Base-by-base conservation (phyloP, 2,113 vertebrate genomes). In the Spermophilus dauricus region DNA sequence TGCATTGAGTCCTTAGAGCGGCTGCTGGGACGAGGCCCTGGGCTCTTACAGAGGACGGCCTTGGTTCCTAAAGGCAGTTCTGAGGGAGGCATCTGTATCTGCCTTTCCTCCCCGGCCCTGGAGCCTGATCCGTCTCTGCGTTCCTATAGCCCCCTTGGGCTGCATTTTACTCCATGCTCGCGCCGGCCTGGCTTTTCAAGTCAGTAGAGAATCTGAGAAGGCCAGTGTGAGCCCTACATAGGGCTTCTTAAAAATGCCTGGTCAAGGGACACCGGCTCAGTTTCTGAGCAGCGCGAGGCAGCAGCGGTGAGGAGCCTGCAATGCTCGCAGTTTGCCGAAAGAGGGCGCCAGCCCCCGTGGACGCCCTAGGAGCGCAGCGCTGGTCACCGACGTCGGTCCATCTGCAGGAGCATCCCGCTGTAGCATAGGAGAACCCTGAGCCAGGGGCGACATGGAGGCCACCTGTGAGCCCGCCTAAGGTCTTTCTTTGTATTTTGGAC, bases 241-340 rank as follows among this genome's bases (percentile, higher is more conserved):
- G 26, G 11, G 34, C 42, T 75, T 76, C 37, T n/a, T 45, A 11
- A 76, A 70, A 34, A 42, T 45, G 17, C 28, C 32, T 61, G 5
- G 28, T 8, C 4, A 0, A 7, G 0, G 17, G 39, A 24, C 61
- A 5, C 34, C 13, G 0, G 75, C 37, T 45, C 48, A 51, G 22
- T 58, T 51, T 51, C 39, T 4, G 20, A n/a, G 53, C 6, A 16
- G 22, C 0, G 3, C 45, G 3, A 0, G 0, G 61, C 11, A 0
- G 1, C 10, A 2, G 16, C 12, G 26, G n/a, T 6, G 1, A 24
- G 8, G 39, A 82, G 69, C 13, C 65, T 65, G 72, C 73, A n/a
- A n/a, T 20, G 65, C 0, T 0, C 20, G 0, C 14, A 5, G 4
- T 1, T 0, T 5, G 17, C n/a, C 91, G 76, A 32, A 5, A 87